Conservation (phyloP, 2,113 vertebrate species). For the Fukomys damarensis region DNA sequence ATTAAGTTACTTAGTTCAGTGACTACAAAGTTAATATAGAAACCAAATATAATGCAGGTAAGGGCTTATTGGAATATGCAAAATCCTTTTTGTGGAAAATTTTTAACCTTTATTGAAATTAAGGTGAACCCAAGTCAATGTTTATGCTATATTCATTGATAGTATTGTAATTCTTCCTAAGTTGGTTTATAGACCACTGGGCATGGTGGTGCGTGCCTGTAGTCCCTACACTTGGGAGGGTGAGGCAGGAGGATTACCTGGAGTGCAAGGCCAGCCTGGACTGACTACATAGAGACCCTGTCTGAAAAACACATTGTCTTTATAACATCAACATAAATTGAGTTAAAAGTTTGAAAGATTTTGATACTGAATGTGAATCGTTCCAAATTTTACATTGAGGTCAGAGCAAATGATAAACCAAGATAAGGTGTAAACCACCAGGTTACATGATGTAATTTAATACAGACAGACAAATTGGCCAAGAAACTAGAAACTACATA, state of each 20-base stretch:
- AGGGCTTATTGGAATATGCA: not conserved
- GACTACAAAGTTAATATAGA: not conserved
- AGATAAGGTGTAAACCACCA: not conserved
- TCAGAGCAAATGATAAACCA: not conserved
- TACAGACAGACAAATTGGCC: not conserved
- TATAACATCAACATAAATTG: not conserved
- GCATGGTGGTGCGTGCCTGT: not conserved
- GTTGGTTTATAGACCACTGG: not conserved
- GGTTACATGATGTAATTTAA: not conserved
- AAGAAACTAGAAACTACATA: not conserved
- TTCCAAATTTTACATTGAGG: not conserved
- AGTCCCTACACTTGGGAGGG: not conserved
- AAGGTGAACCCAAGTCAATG: not conserved
- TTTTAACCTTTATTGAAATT: not conserved
- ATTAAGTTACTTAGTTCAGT: not conserved
- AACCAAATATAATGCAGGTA: not conserved
- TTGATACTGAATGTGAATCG: not conserved
- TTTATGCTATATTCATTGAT: not conserved
- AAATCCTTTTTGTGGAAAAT: not conserved
- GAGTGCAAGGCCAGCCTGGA: not conserved
- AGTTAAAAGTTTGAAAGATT: not conserved
- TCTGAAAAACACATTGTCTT: not conserved
- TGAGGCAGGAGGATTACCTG: not conserved
- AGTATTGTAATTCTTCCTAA: not conserved
- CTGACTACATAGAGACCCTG: not conserved